phyloP scores from a whole-genome alignment of 2,888 invertebrate species.

The Acanthopleura granulata region DNA sequence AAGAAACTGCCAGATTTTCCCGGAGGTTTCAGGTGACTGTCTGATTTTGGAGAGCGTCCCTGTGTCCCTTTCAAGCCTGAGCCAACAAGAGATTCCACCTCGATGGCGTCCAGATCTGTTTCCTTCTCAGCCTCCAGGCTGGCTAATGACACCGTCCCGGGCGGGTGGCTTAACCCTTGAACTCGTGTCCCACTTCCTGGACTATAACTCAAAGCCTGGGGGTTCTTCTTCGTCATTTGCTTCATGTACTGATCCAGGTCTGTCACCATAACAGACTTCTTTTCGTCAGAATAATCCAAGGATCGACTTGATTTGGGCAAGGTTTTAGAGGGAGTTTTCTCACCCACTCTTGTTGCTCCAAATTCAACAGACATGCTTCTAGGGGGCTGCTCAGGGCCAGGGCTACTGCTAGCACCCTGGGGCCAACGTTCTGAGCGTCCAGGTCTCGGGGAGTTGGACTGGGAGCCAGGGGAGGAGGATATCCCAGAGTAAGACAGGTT shows the following conservation, averaged over 20 bases:
- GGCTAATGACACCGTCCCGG: neutral
- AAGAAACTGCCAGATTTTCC: neutral
- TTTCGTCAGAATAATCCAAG: constrained; percentile 12
- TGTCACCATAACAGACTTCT: constrained; percentile 42
- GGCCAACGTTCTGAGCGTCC: neutral
- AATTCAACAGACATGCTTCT: constrained; percentile 7
- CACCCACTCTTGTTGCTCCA: neutral
- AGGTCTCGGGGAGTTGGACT: no score
- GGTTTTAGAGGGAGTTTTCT: neutral
- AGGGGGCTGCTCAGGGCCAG: neutral
- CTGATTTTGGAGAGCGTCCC: neutral
- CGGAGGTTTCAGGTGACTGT: neutral
- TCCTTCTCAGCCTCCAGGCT: constrained; percentile 34
- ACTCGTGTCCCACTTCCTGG: neutral
- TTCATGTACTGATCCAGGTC: constrained; percentile 52
- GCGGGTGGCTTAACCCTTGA: neutral
- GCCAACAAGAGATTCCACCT: neutral
- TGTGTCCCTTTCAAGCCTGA: neutral
- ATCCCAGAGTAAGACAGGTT: neutral
- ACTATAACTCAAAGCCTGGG: neutral
- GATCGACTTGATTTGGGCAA: constrained; percentile 12
- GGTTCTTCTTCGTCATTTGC: constrained; percentile 6
- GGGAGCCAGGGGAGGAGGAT: neutral
- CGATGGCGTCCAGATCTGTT: constrained; percentile 46
- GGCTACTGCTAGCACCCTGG: neutral